Conservation (phyloP, 37 sponge, comb jelly and placozoan genomes). For the Ephydatia muelleri region DNA sequence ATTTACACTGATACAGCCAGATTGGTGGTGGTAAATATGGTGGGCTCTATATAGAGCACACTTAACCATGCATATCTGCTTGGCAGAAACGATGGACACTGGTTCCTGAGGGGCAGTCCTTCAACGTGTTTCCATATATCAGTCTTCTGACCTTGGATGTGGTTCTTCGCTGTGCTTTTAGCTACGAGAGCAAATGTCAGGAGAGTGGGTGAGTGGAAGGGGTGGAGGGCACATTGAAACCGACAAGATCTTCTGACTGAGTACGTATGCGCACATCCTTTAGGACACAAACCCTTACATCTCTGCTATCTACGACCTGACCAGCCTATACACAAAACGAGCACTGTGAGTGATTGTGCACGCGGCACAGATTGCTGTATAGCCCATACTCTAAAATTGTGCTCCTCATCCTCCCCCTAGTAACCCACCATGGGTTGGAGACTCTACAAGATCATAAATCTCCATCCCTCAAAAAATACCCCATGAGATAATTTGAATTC, state of each 20-base stretch:
- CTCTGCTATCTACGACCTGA: constrained; percentile 41
- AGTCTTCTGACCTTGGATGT: constrained; percentile 87
- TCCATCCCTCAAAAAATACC: too few relatives aligned
- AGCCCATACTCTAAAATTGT: too few relatives aligned
- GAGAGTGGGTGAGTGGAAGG: constrained; percentile 31
- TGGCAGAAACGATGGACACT: constrained; percentile 34
- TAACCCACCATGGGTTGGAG: too few relatives aligned
- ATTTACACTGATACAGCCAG: constrained; percentile 46
- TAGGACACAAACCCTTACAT: constrained; percentile 61
- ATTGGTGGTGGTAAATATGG: constrained; percentile 19
- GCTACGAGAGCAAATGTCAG: constrained; percentile 85
- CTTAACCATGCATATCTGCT: not conserved
- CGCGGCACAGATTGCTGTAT: too few relatives aligned
- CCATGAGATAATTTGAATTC: too few relatives aligned
- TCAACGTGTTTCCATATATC: constrained; percentile 60
- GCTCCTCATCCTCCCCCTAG: too few relatives aligned
- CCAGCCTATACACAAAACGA: constrained; percentile 16
- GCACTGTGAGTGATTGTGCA: constrained; percentile 34
- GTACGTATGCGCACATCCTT: not conserved
- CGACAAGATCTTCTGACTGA: too few relatives aligned
- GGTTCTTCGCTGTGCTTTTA: constrained; percentile 82
- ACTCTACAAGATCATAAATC: too few relatives aligned
- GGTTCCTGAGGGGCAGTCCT: constrained; percentile 48
- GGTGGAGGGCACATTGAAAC: not conserved
- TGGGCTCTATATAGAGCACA: not conserved